Base-by-base conservation (phyloP, 1,140 invertebrate genomes). In the Dendroctonus ponderosae region DNA sequence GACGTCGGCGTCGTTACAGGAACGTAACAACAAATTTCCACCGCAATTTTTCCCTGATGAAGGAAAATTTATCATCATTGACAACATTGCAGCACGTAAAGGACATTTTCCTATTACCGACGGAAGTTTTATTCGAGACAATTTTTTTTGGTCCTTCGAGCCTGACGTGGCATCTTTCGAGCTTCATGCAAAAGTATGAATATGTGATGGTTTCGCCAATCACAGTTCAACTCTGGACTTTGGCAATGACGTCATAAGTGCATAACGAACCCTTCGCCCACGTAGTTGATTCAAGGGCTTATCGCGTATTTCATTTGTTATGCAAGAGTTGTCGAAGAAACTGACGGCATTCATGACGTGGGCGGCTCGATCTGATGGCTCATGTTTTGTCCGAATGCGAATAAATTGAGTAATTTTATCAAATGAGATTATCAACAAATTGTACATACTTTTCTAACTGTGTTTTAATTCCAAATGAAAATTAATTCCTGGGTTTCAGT, bases 1-100 rank as follows among this genome's bases (percentile, higher is more conserved):
- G 42, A 48, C 57, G 57, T 60, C 57, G 57, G 57, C 43, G 57
- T 60, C 57, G 44, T 26, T 39, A 26, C 57, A 60, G 57, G 57
- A n/a, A 39, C 26, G 57, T 38, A 49, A 49, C 43, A 7, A 5
- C 7, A 40, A 57, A 57, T 57, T 57, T n/a, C 49, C 14, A 2
- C 3, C 26, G 1, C n/a, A n/a, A 2, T 26, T 26, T 2, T 26
- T 26, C 3, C 26, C 26, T 26, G 26, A 26, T 26, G 1, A 26
- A 3, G 1, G 26, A 26, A 26, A 26, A 26, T 26, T 26, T 3
- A 26, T 3, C 26, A 26, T 26, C 26, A 26, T 1, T 26, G 26
- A 1, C 26, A 26, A 26, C 26, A 26, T 26, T 26, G 26, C 26
- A 26, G 26, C 26, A 26, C 26, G 3, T 26, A 0, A 37, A 53